Evolutionary conservation across 2,797 vertebrate species (phyloP), one percentile per base, ranked within the genome.

Genomic region (Orestias chungarensis): DNA sequence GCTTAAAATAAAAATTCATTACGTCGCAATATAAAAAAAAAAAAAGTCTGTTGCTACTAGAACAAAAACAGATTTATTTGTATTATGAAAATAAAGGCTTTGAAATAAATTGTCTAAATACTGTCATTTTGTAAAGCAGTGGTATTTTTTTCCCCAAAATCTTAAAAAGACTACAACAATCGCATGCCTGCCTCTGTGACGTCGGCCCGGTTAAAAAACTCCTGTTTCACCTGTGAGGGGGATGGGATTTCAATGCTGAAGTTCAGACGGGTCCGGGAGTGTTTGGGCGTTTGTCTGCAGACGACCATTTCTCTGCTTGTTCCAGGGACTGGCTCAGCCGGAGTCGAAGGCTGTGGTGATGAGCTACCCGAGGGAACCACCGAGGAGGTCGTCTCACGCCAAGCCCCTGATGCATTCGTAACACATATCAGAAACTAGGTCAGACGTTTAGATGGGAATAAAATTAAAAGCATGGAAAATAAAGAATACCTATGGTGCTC

Each of bases 181-280:
- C 27, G 14, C 52, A 54, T 54, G 27, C 52, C 14, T 31, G 54
- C 6, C 1, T 1, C 31, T 6, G 15, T 1, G 0, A 54, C 15
- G 38, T 43, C 8, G 17, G 10, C 55, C 55, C 9, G 6, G 20
- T 23, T n/a, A 10, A 5, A 25, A 62, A 15, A 15, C 55, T 23
- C 33, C 1, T 10, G 43, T 23, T 57, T 49, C 93, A 99, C 98
- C 96, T 99, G 97, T 67, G 98, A 99, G 49, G 97, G 94, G 6
- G 97, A 96, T 0, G 98, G 98, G 74, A 99, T 93, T 87, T 99
- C 97, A 73, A 99, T 98, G 71, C 95, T 99, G 66, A 96, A 73
- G 90, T 97, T 96, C 72, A 97, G 94, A 82, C 91, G 91, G 68
- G 94, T 90, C 72, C 94, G 95, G 18, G 94, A 85, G 20, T 84